Conservation (phyloP, 2,888 invertebrate species). For the Hirtodrosophila cameraria region DNA sequence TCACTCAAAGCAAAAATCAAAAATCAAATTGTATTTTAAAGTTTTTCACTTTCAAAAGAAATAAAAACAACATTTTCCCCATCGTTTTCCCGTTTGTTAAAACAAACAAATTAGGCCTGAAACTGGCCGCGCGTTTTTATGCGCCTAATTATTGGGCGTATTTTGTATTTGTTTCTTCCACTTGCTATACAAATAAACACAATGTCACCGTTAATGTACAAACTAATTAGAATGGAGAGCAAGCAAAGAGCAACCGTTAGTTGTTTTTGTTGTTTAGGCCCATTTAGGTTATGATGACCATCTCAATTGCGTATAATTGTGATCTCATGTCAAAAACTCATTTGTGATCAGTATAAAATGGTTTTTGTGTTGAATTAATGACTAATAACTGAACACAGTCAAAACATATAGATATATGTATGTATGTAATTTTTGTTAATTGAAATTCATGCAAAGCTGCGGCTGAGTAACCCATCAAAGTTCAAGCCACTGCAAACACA, state of each 20-base stretch:
- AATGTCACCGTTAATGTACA: conserved; percentile 73
- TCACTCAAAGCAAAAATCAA: conserved; percentile 48
- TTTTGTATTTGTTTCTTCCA: conserved; percentile 55
- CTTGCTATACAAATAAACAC: conserved; percentile 69
- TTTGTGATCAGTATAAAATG: conserved; percentile 56
- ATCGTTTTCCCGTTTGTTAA: conserved; percentile 38
- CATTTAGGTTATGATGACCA: conserved; percentile 16
- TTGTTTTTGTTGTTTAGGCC: conserved; percentile 21
- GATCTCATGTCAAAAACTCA: conserved; percentile 67
- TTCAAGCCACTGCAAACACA: conserved; percentile 21
- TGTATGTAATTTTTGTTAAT: conserved; percentile 41
- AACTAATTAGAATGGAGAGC: conserved; percentile 66
- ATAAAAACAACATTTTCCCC: conserved; percentile 39
- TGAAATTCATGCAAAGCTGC: conserved; percentile 50
- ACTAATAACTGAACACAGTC: conserved; percentile 58
- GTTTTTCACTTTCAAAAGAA: conserved; percentile 41
- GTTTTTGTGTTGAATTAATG: conserved; percentile 52
- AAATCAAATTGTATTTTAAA: conserved; percentile 60
- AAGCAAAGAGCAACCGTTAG: conserved; percentile 6
- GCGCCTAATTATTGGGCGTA: conserved; percentile 59
- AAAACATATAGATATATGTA: conserved; percentile 4
- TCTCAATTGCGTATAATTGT: conserved; percentile 32
- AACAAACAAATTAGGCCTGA: conserved; percentile 68
- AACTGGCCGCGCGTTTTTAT: conserved; percentile 41
- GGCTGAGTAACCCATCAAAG: conserved; percentile 55